A percentile compares a stretch with the other conserved stretches of the same genome.
These are phyloP conservation scores for Setophaga kirtlandii DNA, from an alignment of 2,113 vertebrate species.

Conservation along the genomic window DNA sequence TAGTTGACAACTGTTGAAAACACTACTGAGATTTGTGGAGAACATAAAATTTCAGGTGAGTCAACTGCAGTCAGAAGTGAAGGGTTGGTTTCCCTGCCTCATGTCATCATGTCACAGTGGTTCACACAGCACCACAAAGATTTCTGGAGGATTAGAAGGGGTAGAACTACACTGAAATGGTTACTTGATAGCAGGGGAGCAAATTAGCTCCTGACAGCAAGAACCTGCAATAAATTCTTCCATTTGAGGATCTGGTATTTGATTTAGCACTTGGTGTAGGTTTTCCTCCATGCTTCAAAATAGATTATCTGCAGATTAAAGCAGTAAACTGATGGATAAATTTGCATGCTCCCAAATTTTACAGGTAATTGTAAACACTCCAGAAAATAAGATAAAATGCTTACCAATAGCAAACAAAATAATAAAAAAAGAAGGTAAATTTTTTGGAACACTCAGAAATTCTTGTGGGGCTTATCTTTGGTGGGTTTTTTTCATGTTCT, in stretches of 20 bases:
- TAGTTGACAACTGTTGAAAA: background rate
- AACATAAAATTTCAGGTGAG: background rate
- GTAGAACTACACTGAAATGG: background rate
- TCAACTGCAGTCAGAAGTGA: background rate
- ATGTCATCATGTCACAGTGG: rapidly evolving
- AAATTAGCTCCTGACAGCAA: background rate
- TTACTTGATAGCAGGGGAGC: rapidly evolving
- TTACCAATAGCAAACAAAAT: background rate
- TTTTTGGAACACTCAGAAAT: background rate
- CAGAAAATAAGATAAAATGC: background rate
- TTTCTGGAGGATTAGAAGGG: background rate
- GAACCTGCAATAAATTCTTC: background rate
- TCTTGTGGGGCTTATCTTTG: background rate
- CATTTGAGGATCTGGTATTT: background rate
- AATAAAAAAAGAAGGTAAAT: background rate
- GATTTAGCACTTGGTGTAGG: background rate
- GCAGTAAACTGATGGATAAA: background rate
- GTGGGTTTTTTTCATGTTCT: background rate
- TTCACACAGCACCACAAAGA: background rate
- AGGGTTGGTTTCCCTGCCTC: background rate
- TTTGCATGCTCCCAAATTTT: background rate
- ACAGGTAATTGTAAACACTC: background rate
- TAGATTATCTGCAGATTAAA: background rate
- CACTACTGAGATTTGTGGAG: background rate
- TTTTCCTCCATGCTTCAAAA: background rate